phyloP scores from a whole-genome alignment of 2,113 vertebrate genomes.

The Butorides virescens region DNA sequence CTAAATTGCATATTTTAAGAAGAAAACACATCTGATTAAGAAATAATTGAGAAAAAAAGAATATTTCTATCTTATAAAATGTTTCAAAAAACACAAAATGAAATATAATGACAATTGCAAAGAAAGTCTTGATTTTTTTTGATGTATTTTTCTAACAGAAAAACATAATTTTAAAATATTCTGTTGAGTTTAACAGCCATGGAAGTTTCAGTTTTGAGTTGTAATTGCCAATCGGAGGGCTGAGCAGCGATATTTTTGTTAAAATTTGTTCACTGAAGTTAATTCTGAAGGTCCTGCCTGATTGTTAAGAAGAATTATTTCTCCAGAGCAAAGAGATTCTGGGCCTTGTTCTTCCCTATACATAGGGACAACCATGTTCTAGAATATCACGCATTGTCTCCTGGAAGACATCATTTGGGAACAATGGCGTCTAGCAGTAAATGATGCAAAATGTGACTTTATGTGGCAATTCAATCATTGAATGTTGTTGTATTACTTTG shows the following conservation, averaged over 20 bases:
- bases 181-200: neutral
- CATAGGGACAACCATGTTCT: neutral
- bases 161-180: neutral
- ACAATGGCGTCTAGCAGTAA: neutral
- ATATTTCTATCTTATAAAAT: neutral
- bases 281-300: neutral
- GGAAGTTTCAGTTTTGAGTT: neutral
- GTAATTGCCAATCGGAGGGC: neutral
- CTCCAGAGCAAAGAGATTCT: neutral
- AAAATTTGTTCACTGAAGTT: neutral
- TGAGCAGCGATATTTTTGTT: neutral
- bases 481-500: neutral
- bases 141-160: neutral
- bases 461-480: neutral
- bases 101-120: neutral
- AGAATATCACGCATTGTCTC: neutral
- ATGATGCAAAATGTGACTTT: neutral
- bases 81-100: fast-evolving
- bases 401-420: neutral
- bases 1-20: neutral
- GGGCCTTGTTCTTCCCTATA: neutral
- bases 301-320: neutral
- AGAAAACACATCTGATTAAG: neutral
- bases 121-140: neutral
- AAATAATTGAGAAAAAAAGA: neutral